Conservation (phyloP, 1,140 invertebrate genomes). For the Schlechtendalia chinensis region DNA sequence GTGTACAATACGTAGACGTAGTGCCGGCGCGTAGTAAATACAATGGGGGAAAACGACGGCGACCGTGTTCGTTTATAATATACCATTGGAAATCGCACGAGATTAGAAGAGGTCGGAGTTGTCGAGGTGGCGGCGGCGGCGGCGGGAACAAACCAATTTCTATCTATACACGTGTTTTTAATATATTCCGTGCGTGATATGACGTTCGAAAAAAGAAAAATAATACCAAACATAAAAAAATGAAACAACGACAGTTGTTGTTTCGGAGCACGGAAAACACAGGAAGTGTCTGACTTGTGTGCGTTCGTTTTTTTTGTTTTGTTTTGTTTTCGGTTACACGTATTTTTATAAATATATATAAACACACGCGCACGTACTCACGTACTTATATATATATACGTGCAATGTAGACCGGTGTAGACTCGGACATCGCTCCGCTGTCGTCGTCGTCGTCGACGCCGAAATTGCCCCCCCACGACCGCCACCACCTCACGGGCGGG, state of each 20-base stretch:
- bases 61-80: neutral
- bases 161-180: constrained; percentile 12
- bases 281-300: constrained; percentile 36
- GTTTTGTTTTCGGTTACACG: constrained; percentile 13
- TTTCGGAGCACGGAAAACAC: constrained; percentile 45
- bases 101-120: neutral
- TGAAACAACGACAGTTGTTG: constrained; percentile 40
- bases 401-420: constrained; percentile 2
- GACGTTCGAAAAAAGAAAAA: neutral
- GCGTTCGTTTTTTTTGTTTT: constrained; percentile 19
- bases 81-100: neutral
- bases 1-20: too few species aligned
- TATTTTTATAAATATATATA: constrained; percentile 2
- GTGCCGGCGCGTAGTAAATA: too few species aligned
- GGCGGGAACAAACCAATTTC: constrained; percentile 26
- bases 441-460: constrained; percentile 16
- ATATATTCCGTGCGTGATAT: constrained; percentile 47
- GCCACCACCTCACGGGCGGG: too few species aligned
- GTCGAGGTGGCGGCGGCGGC: neutral
- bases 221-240: neutral
- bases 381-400: too few species aligned
- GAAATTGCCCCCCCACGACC: constrained; percentile 45
- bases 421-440: constrained; percentile 8
- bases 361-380: too few species aligned
- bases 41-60: neutral